Evolutionary conservation across 1,140 invertebrate species (phyloP).

Genomic region (Hyles vespertilio): DNA sequence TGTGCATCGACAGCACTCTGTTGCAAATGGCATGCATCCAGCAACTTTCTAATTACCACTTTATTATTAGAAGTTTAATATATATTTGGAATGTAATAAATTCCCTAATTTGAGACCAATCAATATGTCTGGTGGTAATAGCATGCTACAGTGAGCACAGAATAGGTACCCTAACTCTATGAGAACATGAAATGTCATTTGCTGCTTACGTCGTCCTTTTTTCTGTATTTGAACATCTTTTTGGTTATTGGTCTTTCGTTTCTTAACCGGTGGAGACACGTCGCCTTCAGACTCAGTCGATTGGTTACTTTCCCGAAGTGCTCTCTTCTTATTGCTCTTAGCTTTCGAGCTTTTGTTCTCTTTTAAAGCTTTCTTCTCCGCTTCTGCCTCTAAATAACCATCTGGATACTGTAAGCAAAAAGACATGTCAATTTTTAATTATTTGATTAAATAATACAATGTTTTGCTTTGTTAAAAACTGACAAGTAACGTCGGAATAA

Average conservation of each 20-base stretch:
- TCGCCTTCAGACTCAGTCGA: constrained; percentile 32
- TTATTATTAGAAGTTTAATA: no score
- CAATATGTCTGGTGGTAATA: no score
- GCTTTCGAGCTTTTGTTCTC: constrained; percentile 38
- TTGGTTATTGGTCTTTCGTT: constrained; percentile 23
- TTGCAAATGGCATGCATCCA: no score
- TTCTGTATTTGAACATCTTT: neutral
- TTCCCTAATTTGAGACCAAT: no score
- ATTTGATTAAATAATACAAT: no score
- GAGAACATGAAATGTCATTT: neutral
- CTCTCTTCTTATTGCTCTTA: constrained; percentile 35
- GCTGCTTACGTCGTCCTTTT: constrained; percentile 1
- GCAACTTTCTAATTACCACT: no score
- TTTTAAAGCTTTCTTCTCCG: constrained; percentile 67
- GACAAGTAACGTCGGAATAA: no score
- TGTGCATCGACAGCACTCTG: no score
- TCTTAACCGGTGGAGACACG: constrained; percentile 41
- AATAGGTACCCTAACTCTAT: neutral
- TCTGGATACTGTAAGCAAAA: constrained; percentile 80
- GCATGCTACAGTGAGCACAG: neutral
- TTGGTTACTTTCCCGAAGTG: constrained; percentile 43
- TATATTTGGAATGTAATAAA: no score
- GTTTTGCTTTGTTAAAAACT: no score
- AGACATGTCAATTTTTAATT: no score
- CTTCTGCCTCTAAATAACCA: constrained; percentile 83